phyloP scores from a whole-genome alignment of 2,888 invertebrate species.

The Galerucella pusilla region DNA sequence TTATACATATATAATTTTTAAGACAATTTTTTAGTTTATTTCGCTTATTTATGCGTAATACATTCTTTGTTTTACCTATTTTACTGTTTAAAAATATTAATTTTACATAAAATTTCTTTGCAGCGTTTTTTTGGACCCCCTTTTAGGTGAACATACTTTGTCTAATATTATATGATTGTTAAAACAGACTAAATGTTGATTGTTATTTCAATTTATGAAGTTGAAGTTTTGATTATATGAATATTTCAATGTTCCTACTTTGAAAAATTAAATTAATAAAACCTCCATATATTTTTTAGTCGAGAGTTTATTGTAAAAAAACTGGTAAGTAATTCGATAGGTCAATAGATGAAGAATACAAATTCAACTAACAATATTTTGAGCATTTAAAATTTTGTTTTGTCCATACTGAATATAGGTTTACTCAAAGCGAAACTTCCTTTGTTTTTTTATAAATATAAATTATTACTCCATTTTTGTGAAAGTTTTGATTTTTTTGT shows the following conservation, averaged over 20 bases:
- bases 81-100: conserved; percentile 61
- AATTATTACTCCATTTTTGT: too few relatives aligned
- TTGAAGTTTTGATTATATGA: not conserved
- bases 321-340: not conserved
- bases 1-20: conserved; percentile 59
- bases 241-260: conserved; percentile 6
- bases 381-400: too few relatives aligned
- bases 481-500: too few relatives aligned
- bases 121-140: conserved; percentile 10
- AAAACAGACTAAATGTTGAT: not conserved
- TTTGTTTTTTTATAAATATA: too few relatives aligned
- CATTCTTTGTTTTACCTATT: conserved; percentile 58
- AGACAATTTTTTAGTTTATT: conserved; percentile 56
- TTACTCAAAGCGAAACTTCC: too few relatives aligned
- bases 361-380: too few relatives aligned
- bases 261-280: conserved; percentile 10
- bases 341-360: not conserved
- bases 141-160: not conserved
- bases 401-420: too few relatives aligned
- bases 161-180: not conserved
- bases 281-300: conserved; percentile 2
- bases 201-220: conserved; percentile 6
- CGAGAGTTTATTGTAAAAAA: not conserved
- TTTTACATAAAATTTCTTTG: conserved; percentile 58
- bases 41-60: conserved; percentile 59